A percentile compares a stretch with the other conserved stretches of the same genome.
phyloP scores from a whole-genome alignment of 2,113 vertebrate species.

The Rhinopithecus roxellana region DNA sequence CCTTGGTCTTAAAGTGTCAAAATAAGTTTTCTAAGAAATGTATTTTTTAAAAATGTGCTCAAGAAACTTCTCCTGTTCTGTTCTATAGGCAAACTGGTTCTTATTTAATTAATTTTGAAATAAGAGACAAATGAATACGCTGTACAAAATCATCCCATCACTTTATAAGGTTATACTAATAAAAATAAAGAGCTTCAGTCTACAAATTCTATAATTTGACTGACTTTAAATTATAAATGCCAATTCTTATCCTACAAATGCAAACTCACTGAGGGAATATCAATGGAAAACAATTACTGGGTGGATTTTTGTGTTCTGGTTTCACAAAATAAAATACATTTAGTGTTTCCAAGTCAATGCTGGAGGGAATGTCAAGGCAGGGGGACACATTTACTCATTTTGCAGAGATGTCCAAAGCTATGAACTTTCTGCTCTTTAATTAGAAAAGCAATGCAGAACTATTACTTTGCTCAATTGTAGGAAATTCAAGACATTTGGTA shows the following conservation, averaged over 20 bases:
- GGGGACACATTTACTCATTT: conserved; percentile 65
- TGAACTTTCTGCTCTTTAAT: conserved; percentile 73
- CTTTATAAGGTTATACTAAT: conserved; percentile 62
- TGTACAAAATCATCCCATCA: conserved; percentile 30
- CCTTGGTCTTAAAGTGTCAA: background rate
- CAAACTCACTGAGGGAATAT: conserved; percentile 64
- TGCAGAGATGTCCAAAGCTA: conserved; percentile 61
- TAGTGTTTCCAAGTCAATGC: conserved; percentile 69
- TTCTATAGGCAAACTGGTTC: background rate
- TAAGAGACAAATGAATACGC: conserved; percentile 57
- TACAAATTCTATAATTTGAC: conserved; percentile 68
- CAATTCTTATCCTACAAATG: conserved; percentile 68
- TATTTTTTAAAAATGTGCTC: background rate
- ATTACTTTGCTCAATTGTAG: conserved; percentile 28
- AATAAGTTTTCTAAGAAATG: conserved; percentile 39
- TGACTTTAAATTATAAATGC: conserved; percentile 67
- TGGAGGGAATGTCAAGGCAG: conserved; percentile 67
- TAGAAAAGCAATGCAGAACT: conserved; percentile 66
- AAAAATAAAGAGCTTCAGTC: conserved; percentile 68
- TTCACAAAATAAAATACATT: conserved; percentile 72
- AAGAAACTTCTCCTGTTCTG: conserved; percentile 3
- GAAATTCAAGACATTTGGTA: conserved; percentile 54
- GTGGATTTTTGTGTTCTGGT: conserved; percentile 49
- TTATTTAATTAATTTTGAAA: conserved; percentile 62
- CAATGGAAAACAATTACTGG: conserved; percentile 70